Evolutionary conservation across 2,888 invertebrate species (phyloP).

Genomic region (Liopterus haemorrhoidalis): DNA sequence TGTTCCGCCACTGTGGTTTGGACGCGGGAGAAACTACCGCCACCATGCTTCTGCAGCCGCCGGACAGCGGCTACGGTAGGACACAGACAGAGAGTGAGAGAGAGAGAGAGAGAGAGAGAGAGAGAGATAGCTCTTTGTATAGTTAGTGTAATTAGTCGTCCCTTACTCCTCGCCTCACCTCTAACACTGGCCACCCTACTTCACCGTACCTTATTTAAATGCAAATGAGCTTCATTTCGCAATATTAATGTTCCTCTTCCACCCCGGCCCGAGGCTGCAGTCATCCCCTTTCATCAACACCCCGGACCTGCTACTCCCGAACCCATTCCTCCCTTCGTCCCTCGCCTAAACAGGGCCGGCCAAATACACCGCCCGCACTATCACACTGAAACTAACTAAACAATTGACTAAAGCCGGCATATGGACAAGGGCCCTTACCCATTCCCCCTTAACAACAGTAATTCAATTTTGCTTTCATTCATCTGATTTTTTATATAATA

Average conservation of each 20-base stretch:
- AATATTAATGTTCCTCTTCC: conserved; percentile 75
- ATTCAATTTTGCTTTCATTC: too few relatives aligned
- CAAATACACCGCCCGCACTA: too few relatives aligned
- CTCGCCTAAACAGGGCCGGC: too few relatives aligned
- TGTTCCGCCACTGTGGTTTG: too few relatives aligned
- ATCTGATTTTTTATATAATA: too few relatives aligned
- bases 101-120: too few relatives aligned
- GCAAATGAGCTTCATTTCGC: conserved; percentile 87
- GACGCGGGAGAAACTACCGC: conserved; percentile 7
- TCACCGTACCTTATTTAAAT: conserved; percentile 70
- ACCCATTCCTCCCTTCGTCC: too few relatives aligned
- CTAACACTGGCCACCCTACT: conserved; percentile 36
- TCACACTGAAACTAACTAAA: too few relatives aligned
- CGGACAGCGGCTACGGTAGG: conserved; percentile 46
- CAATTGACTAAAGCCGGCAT: too few relatives aligned
- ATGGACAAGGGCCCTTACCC: too few relatives aligned
- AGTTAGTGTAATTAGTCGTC: conserved; percentile 50
- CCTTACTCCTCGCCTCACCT: conserved; percentile 35
- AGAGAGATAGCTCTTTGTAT: conserved; percentile 50
- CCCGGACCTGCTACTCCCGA: conserved; percentile 33
- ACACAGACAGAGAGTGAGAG: too few relatives aligned
- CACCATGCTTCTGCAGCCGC: conserved; percentile 21
- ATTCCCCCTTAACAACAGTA: too few relatives aligned
- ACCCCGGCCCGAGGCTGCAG: conserved; percentile 38
- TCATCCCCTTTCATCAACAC: conserved; percentile 34